These are phyloP conservation scores for Drosophila orena DNA, from an alignment of 1,140 invertebrate species.

Conservation along the genomic window DNA sequence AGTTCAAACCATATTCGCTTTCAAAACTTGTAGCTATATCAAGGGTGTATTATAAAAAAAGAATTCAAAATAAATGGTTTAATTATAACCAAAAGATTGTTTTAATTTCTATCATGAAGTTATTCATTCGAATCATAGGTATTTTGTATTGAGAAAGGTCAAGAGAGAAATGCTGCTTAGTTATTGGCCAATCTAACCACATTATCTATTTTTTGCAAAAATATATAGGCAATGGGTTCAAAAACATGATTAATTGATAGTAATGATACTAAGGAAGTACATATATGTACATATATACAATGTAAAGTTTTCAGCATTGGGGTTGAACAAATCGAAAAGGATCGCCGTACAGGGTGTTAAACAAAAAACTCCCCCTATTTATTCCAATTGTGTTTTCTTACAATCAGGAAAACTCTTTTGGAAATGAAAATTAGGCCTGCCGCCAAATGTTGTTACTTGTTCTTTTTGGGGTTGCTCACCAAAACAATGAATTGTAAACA, in stretches of 20 bases:
- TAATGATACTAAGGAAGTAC: too few species aligned
- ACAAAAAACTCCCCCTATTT: constrained; percentile 2
- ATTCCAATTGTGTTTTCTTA: constrained; percentile 21
- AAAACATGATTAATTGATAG: too few species aligned
- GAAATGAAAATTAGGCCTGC: constrained; percentile 26
- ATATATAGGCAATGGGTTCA: not conserved
- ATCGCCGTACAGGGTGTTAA: not conserved
- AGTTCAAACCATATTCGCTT: not conserved
- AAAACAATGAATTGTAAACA: constrained; percentile 68
- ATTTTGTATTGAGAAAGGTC: constrained; percentile 5
- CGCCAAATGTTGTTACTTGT: constrained; percentile 34
- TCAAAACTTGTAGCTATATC: not conserved
- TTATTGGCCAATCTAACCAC: not conserved
- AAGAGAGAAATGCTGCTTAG: not conserved
- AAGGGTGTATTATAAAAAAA: not conserved
- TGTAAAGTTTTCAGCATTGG: not conserved
- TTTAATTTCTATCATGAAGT: not conserved
- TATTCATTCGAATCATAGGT: too few species aligned
- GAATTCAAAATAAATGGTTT: not conserved
- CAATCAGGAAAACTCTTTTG: not conserved
- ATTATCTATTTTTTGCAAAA: not conserved
- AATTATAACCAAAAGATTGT: not conserved
- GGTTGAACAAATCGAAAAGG: too few species aligned
- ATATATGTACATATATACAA: too few species aligned
- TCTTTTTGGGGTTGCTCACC: constrained; percentile 33